phyloP scores from a whole-genome alignment of 2,888 invertebrate species.

The Meloe dianella region DNA sequence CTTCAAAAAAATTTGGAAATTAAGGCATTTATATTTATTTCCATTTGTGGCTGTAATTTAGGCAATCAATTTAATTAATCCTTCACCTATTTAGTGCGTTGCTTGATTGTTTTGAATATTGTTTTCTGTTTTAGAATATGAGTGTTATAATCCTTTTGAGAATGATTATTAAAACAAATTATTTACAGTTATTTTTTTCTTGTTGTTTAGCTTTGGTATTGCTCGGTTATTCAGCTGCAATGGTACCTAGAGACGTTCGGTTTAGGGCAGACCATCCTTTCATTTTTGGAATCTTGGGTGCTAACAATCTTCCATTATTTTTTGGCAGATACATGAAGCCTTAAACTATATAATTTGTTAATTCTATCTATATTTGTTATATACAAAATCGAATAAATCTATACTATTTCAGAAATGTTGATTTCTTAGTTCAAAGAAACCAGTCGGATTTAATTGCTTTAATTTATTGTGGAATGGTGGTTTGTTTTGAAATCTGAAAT shows the following conservation, averaged over 20 bases:
- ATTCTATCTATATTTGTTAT: no score
- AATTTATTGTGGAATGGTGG: no score
- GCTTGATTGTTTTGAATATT: no score
- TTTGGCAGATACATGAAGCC: slow-evolving; percentile 18
- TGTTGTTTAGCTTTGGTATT: background rate
- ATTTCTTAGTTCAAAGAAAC: background rate
- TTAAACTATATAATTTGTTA: background rate
- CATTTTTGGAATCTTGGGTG: slow-evolving; percentile 18
- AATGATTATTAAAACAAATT: background rate
- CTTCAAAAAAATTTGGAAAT: background rate
- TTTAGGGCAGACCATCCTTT: slow-evolving; percentile 41
- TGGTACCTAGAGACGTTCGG: background rate
- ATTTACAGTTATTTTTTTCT: background rate
- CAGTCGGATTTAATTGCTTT: no score
- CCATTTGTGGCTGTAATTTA: no score
- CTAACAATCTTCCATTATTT: slow-evolving; percentile 14
- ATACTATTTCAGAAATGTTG: background rate
- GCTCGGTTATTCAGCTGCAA: background rate
- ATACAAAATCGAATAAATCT: no score
- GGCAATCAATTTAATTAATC: no score
- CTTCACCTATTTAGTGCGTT: no score
- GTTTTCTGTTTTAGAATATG: no score
- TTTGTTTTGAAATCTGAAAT: no score
- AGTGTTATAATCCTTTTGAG: no score
- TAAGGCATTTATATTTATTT: no score